phyloP scores from a whole-genome alignment of 2,113 vertebrate species.

The Zosterops lateralis region DNA sequence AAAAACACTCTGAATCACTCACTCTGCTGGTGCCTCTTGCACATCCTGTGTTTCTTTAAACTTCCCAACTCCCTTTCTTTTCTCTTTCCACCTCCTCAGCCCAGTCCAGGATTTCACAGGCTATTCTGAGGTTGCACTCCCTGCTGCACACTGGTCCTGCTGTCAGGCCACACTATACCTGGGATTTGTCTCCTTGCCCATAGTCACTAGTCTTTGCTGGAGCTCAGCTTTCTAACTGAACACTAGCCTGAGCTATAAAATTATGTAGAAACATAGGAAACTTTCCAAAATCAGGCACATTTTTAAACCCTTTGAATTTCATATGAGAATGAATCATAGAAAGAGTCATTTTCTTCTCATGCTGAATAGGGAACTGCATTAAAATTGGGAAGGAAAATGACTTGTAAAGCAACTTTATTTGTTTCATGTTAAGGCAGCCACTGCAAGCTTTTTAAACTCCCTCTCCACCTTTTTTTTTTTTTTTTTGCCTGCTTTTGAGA shows the following conservation, averaged over 20 bases:
- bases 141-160: not conserved
- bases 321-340: conserved; percentile 24
- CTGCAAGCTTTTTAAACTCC: not conserved
- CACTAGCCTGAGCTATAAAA: not conserved
- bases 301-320: not conserved
- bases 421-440: not conserved
- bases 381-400: not conserved
- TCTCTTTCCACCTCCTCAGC: not conserved
- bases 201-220: conserved; percentile 7
- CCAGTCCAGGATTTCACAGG: not conserved
- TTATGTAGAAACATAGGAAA: not conserved
- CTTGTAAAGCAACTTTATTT: not conserved
- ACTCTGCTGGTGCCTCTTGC: not conserved
- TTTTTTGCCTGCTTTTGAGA: not conserved
- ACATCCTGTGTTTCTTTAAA: not conserved
- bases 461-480: not conserved
- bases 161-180: not conserved
- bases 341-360: not conserved
- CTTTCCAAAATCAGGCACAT: not conserved
- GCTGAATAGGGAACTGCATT: not conserved
- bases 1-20: not conserved
- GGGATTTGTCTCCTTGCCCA: conserved; percentile 19
- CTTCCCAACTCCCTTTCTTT: not conserved
- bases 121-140: not conserved
- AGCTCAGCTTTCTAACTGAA: not conserved